These are phyloP conservation scores for Calcarius lapponicus DNA, from an alignment of 2,797 vertebrate species.

Conservation along the genomic window DNA sequence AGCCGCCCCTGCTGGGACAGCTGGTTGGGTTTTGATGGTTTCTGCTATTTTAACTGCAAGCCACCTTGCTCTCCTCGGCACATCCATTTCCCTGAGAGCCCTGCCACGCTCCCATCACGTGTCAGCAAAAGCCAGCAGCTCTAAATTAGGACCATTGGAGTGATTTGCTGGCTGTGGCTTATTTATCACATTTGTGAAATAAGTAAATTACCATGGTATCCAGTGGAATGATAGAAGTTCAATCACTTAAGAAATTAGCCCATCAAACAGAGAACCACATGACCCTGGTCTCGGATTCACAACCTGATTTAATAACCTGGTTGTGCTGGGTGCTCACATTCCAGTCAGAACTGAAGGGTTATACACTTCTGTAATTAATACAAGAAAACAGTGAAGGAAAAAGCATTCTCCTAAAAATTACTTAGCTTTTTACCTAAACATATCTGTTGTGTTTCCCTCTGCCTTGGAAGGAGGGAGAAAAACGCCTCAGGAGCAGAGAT, in stretches of 20 bases:
- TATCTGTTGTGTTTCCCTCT: constrained; percentile 52
- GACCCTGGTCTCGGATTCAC: background rate
- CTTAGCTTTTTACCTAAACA: constrained; percentile 49
- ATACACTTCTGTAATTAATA: constrained; percentile 66
- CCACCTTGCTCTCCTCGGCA: background rate
- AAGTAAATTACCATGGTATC: constrained; percentile 34
- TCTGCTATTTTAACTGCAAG: background rate
- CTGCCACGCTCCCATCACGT: background rate
- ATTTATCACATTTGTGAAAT: constrained; percentile 28
- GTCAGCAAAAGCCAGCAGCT: background rate
- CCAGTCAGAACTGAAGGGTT: constrained; percentile 43
- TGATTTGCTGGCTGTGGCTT: constrained; percentile 1
- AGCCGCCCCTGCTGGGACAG: background rate
- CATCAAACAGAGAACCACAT: constrained; percentile 29
- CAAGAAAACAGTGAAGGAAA: constrained; percentile 41
- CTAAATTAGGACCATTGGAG: background rate
- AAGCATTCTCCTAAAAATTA: constrained; percentile 61
- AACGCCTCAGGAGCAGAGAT: constrained; percentile 62
- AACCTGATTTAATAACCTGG: constrained; percentile 13
- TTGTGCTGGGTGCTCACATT: background rate
- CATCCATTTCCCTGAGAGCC: background rate
- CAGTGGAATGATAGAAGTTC: constrained; percentile 48
- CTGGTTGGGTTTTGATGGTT: rapidly evolving
- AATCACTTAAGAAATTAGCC: constrained; percentile 60
- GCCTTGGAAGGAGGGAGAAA: constrained; percentile 51